Evolutionary conservation across 2,888 invertebrate genomes (phyloP), one percentile per base, ranked within the genome.

Genomic region (Sinodicranocentrus sp.): DNA sequence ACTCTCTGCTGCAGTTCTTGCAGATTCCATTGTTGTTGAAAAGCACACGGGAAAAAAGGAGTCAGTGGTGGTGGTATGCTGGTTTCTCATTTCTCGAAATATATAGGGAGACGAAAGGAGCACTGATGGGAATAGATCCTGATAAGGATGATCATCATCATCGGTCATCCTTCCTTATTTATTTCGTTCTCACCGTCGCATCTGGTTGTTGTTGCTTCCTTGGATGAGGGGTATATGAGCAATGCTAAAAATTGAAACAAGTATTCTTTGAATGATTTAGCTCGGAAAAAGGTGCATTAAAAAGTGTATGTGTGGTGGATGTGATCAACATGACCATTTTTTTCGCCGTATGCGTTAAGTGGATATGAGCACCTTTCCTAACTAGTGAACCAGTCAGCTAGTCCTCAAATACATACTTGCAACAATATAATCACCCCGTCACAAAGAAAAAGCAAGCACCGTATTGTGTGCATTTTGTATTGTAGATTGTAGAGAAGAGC

Each of bases 101-200:
- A 33, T 6, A 33, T 48, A n/a, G 13, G 48, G 15, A 48, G 13
- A 48, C 6, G 48, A n/a, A 48, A 48, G n/a, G n/a, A n/a, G n/a
- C n/a, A 48, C 13, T 48, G 48, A 48, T 48, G 48, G 48, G 48
- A 48, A 48, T 48, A 48, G 48, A 48, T 48, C 48, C n/a, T 48
- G 48, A 5, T 48, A 48, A 6, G 48, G 48, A 19, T 54, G 70
- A 39, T 52, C 8, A 68, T 25, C 6, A 52, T 70, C 26, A 52
- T 70, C 57, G 72, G 72, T 59, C 72, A 59, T 72, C 59, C 71
- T 57, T 54, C 57, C 72, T 57, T 59, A 59, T 72, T 43, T 57
- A 28, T 28, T 39, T 33, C 63, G 17, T 39, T 57, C 61, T 26
- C 28, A 2, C 61, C 63, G 10, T 33, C 63, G 28, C 39, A 39